Base-by-base conservation (phyloP, 2,888 invertebrate species). In the Bembecia ichneumoniformis region DNA sequence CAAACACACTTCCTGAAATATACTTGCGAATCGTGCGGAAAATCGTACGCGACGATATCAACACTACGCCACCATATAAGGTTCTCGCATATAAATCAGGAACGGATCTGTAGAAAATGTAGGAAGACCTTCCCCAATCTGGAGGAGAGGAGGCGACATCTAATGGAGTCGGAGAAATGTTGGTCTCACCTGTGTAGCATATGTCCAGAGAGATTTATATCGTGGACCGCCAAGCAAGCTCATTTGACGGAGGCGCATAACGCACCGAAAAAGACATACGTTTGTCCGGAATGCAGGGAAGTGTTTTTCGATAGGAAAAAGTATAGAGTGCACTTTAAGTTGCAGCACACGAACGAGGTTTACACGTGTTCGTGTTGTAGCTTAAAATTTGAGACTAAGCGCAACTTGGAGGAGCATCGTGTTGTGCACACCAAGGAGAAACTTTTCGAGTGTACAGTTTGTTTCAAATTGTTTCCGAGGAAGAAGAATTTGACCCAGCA, bases 11-110 rank as follows among this genome's bases (percentile, higher is more conserved):
- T 80, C 55, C 60, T 72, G 7, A 75, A 74, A 34, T 80, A 67
- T 56, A 83, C 82, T 0, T 87, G 86, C 49, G 84, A 86, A 15
- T 67, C 76, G 2, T 87, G 86, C 45, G 86, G 84, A 0, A 84
- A 82, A 51, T 78, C 78, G 0, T 86, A 81, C 51, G 70, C 80
- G 0, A 81, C 81, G 0, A 74, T 67, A 11, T 78, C 81, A 0
- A 66, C 81, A 0, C 50, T 86, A 7, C 67, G 71, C 14, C 71
- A 73, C 28, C 86, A 86, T 49, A 76, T 76, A 16, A 66, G 71
- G 11, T 79, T 66, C 47, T 20, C 46, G 4, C 52, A 52, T 13
- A 28, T 43, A 5, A 46, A 10, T 1, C 10, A 45, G 7, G 17
- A 45, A 3, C 48, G 45, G 17, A 49, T 46, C 11, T 58, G 56